A percentile compares a stretch with the other conserved stretches of the same genome.
Evolutionary conservation across 2,888 invertebrate genomes (phyloP).

Genomic region (Zygothrica quintamaculata): DNA sequence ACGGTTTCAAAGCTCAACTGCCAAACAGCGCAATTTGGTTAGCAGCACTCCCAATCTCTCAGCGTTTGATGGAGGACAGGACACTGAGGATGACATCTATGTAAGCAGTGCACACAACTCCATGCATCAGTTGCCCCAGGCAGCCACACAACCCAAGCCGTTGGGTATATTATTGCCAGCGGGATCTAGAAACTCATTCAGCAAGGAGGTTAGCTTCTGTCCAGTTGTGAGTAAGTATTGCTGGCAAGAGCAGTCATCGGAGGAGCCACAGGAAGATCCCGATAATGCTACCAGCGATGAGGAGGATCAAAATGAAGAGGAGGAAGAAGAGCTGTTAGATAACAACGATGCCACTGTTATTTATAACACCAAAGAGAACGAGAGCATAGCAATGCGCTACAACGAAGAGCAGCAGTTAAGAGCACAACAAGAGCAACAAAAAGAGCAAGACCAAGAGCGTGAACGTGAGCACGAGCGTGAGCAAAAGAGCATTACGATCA

Average conservation of each 20-base stretch:
- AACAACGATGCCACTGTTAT: conserved; percentile 79
- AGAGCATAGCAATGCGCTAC: conserved; percentile 70
- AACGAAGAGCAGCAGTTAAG: conserved; percentile 50
- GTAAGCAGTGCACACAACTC: conserved; percentile 87
- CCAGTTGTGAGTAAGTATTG: conserved; percentile 92
- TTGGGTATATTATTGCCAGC: conserved; percentile 82
- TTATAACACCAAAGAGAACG: conserved; percentile 81
- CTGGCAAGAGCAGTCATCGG: conserved; percentile 89
- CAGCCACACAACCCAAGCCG: conserved; percentile 83
- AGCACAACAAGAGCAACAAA: conserved; percentile 31
- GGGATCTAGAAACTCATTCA: conserved; percentile 82
- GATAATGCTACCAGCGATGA: conserved; percentile 45
- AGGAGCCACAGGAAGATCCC: conserved; percentile 72
- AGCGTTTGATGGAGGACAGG: conserved; percentile 77
- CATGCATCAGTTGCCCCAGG: conserved; percentile 85
- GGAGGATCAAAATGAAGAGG: conserved; percentile 38
- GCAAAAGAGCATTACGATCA: conserved; percentile 39
- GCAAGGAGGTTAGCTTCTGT: conserved; percentile 90
- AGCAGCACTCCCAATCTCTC: conserved; percentile 88
- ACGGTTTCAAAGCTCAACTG: conserved; percentile 72
- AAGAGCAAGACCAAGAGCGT: conserved; percentile 12
- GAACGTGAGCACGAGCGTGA: conserved; percentile 6
- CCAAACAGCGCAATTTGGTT: conserved; percentile 82
- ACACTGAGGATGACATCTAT: conserved; percentile 85
- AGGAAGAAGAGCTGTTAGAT: conserved; percentile 67